A percentile compares a stretch with the other conserved stretches of the same genome.
phyloP scores from a whole-genome alignment of 2,797 vertebrate species.

The Diplodus puntazzo region DNA sequence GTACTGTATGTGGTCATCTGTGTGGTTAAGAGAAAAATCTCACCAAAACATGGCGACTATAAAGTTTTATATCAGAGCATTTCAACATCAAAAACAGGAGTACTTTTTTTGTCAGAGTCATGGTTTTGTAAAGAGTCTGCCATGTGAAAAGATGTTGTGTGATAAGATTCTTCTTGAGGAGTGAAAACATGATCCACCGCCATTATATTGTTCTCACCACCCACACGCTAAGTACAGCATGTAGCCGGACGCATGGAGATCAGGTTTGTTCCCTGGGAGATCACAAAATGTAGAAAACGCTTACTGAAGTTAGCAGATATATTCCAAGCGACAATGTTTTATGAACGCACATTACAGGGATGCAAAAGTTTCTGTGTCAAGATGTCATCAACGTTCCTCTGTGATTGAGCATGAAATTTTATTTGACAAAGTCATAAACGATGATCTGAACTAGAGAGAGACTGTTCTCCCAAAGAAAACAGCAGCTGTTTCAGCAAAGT shows the following conservation, averaged over 20 bases:
- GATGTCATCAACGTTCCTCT: not conserved
- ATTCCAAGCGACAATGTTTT: not conserved
- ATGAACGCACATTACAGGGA: not conserved
- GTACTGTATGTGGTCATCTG: not conserved
- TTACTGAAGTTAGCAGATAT: slow-evolving; percentile 3
- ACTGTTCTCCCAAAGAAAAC: not conserved
- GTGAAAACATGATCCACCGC: not conserved
- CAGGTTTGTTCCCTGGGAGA: not conserved
- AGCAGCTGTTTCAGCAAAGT: not conserved
- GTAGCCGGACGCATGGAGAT: not conserved
- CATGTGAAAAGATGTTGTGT: slow-evolving; percentile 7
- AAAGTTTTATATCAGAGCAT: slow-evolving; percentile 2
- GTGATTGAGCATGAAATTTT: not conserved
- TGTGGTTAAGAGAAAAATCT: not conserved
- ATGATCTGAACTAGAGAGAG: not conserved
- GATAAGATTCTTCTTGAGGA: not conserved
- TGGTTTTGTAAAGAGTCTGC: not conserved
- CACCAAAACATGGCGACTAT: not conserved
- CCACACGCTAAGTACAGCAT: not conserved
- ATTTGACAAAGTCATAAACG: slow-evolving; percentile 7
- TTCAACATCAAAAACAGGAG: not conserved
- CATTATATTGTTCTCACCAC: slow-evolving; percentile 5
- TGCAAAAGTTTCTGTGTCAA: not conserved
- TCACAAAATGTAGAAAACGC: slow-evolving; percentile 2
- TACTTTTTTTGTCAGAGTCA: not conserved